These are phyloP conservation scores for Prenolepis imparis DNA, from an alignment of 2,888 invertebrate genomes.

Conservation along the genomic window DNA sequence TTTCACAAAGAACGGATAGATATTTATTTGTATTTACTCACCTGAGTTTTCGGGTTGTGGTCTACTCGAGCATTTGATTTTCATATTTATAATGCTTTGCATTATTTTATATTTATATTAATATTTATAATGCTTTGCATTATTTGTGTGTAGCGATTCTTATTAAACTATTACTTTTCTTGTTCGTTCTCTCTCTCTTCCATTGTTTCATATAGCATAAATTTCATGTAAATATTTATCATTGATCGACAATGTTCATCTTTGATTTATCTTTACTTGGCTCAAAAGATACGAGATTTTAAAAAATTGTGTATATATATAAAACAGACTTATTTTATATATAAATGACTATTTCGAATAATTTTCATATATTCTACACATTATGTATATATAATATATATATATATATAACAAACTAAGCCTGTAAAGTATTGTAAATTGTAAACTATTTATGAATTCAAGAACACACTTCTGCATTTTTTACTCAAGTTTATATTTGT, in stretches of 20 bases:
- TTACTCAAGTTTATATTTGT: conserved; percentile 4
- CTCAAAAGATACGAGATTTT: conserved; percentile 12
- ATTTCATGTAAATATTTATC: conserved; percentile 24
- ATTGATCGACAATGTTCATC: not conserved
- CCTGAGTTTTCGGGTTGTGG: conserved; percentile 83
- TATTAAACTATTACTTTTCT: conserved; percentile 56
- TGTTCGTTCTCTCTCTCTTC: conserved; percentile 45
- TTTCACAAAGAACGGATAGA: conserved; percentile 82
- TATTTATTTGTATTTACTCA: conserved; percentile 84
- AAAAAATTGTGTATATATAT: conserved; percentile 24
- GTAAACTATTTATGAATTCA: conserved; percentile 34
- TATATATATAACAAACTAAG: conserved; percentile 47
- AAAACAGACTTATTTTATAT: not conserved
- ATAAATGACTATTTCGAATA: not conserved
- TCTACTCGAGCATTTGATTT: conserved; percentile 82
- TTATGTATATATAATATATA: not conserved
- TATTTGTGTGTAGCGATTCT: conserved; percentile 41
- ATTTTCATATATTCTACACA: conserved; percentile 13
- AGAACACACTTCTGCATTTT: not conserved
- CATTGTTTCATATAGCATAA: conserved; percentile 43
- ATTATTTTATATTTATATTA: conserved; percentile 59
- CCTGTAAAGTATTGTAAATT: conserved; percentile 49
- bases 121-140: conserved; percentile 59
- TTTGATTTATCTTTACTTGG: conserved; percentile 8
- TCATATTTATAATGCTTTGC: conserved; percentile 55